Evolutionary conservation across 2,113 vertebrate species (phyloP), one percentile per base, ranked within the genome.

Genomic region (Pelodiscus sinensis): DNA sequence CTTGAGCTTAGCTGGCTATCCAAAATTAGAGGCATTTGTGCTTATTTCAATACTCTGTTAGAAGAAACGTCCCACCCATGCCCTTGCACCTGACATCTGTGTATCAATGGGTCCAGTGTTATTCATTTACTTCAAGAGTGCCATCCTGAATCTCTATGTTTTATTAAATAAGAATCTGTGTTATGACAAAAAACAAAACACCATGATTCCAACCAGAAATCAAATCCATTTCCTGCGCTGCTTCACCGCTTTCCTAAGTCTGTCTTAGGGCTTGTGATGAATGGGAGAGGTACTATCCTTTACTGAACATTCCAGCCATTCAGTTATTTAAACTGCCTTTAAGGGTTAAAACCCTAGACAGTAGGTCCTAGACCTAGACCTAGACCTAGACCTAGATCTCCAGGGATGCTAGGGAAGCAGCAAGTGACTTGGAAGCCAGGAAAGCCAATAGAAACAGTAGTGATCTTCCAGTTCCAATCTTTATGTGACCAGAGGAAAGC

Each of bases 1-100:
- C 21, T 78, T 78, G 50, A 90, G 91, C 90, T 89, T 84, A 96
- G 91, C 44, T 90, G 90, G 38, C 85, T 84, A 95, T 85, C 44
- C 81, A 80, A 79, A 87, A 44, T 86, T 6, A 2, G 54, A 85
- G 62, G 81, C 77, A 57, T 6, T 31, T 22, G 18, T 14, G 77
- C 25, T 86, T 44, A 78, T 65, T 82, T 38, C 35, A 55, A 44
- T 77, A 50, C 29, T 68, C 38, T 19, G 38, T 31, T 27, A 58
- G 22, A 81, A 75, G 11, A 51, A 51, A 6, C 1, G 73, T 85
- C 55, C 84, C 56, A 44, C 68, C 31, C 58, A 22, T 55, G 86
- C 84, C 73, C 50, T 5, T 1, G n/a, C 50, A 81, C 38, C 27
- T 0, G 1, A 60, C 35, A 25, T 14, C 79, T 9, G 35, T 0